Base-by-base conservation (phyloP, 1,140 invertebrate genomes). In the Vanessa atalanta region DNA sequence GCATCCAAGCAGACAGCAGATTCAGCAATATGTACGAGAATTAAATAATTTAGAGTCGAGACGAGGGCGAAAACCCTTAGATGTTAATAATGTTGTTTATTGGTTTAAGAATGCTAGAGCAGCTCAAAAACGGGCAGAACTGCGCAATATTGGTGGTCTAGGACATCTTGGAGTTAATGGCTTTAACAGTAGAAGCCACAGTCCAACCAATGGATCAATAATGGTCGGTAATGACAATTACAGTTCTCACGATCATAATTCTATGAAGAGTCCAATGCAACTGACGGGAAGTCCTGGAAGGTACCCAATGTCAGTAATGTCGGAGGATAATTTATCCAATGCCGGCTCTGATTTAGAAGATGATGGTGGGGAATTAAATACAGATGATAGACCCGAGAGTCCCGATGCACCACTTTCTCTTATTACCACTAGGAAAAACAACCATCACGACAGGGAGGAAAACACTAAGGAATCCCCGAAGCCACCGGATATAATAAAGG, bases 31-130 rank as follows among this genome's bases (percentile, higher is more conserved):
- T 90, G 97, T 99, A 15, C 95, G 97, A 64, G 98, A 99, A 86
- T 93, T 99, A 66, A 99, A 99, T 88, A 95, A 96, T 51, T 90
- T 99, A 61, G 98, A 99, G 81, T 99, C 98, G 48, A 94, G 98
- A 15, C 94, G 97, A 74, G 98, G 98, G 11, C 94, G 97, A 53
- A 99, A 99, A 85, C 98, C 98, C 0, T 93, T 99, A 26, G 98
- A 99, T 91, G 96, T 99, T 1, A 99, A 99, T 85, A 99, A 99
- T 88, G 98, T 99, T 13, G 98, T 99, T 23, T 99, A 99, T 89
- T 99, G 98, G 98, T 99, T 99, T 89, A 99, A 99, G 92, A 99
- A 99, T 88, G 98, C 98, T 0, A 94, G 98, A 68, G 98, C 98
- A 12, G 98, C 98, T 2, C 97, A 98, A 88, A 98, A 99, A 86